Percentiles rank a stretch among this genome's conserved stretches.
phyloP scores from a whole-genome alignment of 2,113 vertebrate genomes.

The Eonycteris spelaea region DNA sequence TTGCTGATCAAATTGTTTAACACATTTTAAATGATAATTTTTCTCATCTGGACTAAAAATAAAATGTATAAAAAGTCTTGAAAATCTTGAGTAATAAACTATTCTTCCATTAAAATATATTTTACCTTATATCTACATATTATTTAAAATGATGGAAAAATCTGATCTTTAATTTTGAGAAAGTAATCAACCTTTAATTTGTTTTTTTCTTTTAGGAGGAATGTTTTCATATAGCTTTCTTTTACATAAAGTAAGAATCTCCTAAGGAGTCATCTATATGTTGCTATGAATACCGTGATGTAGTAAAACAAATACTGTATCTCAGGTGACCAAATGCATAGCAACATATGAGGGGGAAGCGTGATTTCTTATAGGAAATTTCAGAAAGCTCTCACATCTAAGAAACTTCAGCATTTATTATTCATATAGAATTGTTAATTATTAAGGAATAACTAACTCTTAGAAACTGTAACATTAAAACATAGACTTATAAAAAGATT shows the following conservation, averaged over 20 bases:
- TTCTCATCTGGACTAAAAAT: neutral
- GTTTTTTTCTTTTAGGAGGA: neutral
- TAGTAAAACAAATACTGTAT: neutral
- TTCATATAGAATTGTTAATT: conserved; percentile 3
- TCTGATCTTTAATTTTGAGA: neutral
- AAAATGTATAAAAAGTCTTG: neutral
- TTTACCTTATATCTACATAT: neutral
- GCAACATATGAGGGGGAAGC: neutral
- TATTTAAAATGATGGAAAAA: conserved; percentile 37
- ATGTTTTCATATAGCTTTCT: neutral
- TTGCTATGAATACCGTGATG: neutral
- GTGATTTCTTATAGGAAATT: neutral
- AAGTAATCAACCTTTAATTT: neutral
- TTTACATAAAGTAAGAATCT: neutral
- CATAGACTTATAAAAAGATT: neutral
- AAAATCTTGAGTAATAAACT: neutral
- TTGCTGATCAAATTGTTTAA: neutral
- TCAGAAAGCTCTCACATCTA: neutral
- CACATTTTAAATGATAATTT: conserved; percentile 4
- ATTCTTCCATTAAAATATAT: neutral
- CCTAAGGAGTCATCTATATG: neutral
- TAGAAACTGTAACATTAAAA: neutral
- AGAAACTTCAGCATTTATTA: neutral
- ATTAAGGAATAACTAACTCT: neutral
- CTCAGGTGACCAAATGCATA: neutral